These are phyloP conservation scores for Oncorhynchus gorbuscha DNA, from an alignment of 2,113 vertebrate species.

Conservation along the genomic window DNA sequence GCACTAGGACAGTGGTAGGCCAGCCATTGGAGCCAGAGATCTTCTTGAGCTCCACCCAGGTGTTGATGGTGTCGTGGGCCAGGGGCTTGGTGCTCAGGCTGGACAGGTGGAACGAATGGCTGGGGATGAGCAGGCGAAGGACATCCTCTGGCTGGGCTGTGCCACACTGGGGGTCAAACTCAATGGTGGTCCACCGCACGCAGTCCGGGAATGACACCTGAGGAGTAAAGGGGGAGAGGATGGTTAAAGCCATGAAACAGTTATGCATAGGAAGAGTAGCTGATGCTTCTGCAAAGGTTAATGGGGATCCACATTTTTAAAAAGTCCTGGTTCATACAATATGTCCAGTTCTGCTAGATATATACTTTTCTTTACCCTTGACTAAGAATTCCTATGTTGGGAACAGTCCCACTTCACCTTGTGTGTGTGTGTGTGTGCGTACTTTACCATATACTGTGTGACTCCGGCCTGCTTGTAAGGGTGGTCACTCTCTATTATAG, in stretches of 20 bases:
- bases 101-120: slow-evolving; percentile 83
- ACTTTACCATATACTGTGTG: slow-evolving; percentile 89
- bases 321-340: too few species aligned
- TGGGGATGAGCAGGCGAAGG: slow-evolving; percentile 92
- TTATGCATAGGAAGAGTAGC: too few species aligned
- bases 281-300: too few species aligned
- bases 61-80: slow-evolving; percentile 92
- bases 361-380: too few species aligned
- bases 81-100: slow-evolving; percentile 85
- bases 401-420: too few species aligned
- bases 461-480: slow-evolving; percentile 94
- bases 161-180: slow-evolving; percentile 94
- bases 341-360: too few species aligned
- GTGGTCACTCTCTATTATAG: slow-evolving; percentile 95
- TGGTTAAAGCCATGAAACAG: too few species aligned
- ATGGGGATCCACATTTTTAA: too few species aligned
- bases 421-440: neutral
- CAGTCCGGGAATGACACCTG: slow-evolving; percentile 97
- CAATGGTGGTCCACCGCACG: slow-evolving; percentile 94
- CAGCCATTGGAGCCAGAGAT: slow-evolving; percentile 93
- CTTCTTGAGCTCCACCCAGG: slow-evolving; percentile 96
- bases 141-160: slow-evolving; percentile 97
- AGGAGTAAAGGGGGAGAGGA: neutral
- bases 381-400: too few species aligned
- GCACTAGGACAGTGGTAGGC: slow-evolving; percentile 91